Evolutionary conservation across 2,888 invertebrate genomes (phyloP).

Genomic region (Uropetala carovei): DNA sequence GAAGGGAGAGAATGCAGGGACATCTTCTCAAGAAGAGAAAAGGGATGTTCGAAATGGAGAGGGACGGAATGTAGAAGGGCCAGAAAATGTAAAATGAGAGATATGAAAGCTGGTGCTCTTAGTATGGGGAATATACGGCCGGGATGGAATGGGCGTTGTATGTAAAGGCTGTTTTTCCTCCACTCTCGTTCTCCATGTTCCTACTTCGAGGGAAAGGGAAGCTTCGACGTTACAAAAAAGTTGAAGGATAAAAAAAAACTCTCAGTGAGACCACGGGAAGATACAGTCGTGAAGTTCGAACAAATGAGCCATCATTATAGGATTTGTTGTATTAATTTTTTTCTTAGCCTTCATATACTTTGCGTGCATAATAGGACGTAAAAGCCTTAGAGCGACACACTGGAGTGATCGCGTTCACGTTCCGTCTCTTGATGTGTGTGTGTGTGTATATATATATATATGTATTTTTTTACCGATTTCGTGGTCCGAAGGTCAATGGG

Average conservation of each 20-base stretch:
- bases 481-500: neutral
- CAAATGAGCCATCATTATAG: neutral
- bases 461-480: neutral
- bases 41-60: neutral
- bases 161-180: neutral
- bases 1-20: neutral
- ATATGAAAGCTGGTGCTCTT: neutral
- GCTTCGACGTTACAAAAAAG: neutral
- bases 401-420: neutral
- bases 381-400: neutral
- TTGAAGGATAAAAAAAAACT: neutral
- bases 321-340: neutral
- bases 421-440: neutral
- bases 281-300: neutral
- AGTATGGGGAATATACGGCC: neutral
- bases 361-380: neutral
- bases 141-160: neutral
- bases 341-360: neutral
- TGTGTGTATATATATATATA: too few species aligned
- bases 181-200: too few species aligned
- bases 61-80: neutral
- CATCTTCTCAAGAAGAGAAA: neutral
- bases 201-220: neutral
- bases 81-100: neutral
- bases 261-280: neutral